Conservation (phyloP, 2,113 vertebrate genomes). For the Stegastes partitus region DNA sequence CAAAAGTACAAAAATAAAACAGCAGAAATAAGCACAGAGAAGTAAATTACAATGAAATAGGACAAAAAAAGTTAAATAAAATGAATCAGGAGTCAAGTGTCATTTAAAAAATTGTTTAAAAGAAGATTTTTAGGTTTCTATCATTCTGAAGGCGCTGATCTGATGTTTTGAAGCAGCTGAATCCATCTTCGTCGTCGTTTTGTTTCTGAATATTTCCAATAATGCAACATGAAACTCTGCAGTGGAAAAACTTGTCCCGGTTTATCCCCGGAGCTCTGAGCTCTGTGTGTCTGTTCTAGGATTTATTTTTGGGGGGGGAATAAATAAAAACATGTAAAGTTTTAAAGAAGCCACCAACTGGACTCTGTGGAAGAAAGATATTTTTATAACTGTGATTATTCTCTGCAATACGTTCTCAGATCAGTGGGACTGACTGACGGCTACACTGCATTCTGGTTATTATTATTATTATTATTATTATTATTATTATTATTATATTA, state of each 20-base stretch:
- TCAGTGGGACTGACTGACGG: slow-evolving; percentile 32
- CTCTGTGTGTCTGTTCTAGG: background rate
- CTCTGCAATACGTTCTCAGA: slow-evolving; percentile 62
- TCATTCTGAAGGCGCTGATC: no score
- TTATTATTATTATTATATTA: slow-evolving; percentile 32
- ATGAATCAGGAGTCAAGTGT: no score
- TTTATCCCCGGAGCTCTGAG: background rate
- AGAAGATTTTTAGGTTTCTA: no score
- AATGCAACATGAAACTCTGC: background rate
- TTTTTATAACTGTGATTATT: slow-evolving; percentile 69
- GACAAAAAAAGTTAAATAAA: no score
- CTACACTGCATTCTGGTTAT: slow-evolving; percentile 36
- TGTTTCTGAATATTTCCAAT: no score
- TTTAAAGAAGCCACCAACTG: slow-evolving; percentile 17
- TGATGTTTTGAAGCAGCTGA: no score
- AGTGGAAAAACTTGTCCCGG: slow-evolving; percentile 12
- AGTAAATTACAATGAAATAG: no score
- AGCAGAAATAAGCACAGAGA: no score
- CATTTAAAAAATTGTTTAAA: no score
- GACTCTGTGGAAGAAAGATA: slow-evolving; percentile 38
- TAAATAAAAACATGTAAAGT: slow-evolving; percentile 11
- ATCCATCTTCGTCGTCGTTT: no score
- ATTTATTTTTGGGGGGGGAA: background rate
- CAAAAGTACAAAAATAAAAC: no score
- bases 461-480: slow-evolving; percentile 42